Percentiles rank a stretch among this genome's conserved stretches.
Evolutionary conservation across 1,140 invertebrate species (phyloP).

Genomic region (Drosophila setifemur): DNA sequence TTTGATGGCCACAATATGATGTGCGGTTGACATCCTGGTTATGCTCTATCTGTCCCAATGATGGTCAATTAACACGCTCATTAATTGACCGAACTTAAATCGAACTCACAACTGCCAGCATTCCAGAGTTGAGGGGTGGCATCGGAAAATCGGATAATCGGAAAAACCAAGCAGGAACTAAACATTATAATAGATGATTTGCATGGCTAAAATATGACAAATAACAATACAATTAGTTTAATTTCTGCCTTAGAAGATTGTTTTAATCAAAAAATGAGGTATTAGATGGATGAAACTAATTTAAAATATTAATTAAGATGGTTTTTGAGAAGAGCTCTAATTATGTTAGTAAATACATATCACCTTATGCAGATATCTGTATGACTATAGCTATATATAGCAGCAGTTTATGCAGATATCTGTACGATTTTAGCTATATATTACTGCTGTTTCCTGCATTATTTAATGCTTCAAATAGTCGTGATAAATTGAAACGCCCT

Average conservation of each 20-base stretch:
- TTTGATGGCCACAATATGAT: constrained; percentile 49
- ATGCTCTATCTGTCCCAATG: constrained; percentile 58
- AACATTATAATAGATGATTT: not conserved
- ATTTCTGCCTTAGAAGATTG: no score
- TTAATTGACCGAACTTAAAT: constrained; percentile 51
- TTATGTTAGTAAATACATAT: no score
- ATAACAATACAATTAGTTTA: no score
- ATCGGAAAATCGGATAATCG: not conserved
- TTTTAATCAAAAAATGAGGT: no score
- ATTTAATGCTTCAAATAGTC: not conserved
- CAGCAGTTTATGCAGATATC: no score
- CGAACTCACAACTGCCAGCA: constrained; percentile 61
- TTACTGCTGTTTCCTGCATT: no score
- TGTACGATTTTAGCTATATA: no score
- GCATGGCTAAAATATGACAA: no score
- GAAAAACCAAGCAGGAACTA: not conserved
- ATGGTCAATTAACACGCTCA: constrained; percentile 70
- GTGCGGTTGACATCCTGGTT: constrained; percentile 48
- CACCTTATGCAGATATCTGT: no score
- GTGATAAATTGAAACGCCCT: not conserved
- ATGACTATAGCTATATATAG: no score
- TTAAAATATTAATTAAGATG: not conserved
- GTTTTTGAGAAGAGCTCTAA: no score
- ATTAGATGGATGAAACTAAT: not conserved
- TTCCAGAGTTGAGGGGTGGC: constrained; percentile 13